phyloP scores from a whole-genome alignment of 2,113 vertebrate species.

The Poeciliopsis retropinna region DNA sequence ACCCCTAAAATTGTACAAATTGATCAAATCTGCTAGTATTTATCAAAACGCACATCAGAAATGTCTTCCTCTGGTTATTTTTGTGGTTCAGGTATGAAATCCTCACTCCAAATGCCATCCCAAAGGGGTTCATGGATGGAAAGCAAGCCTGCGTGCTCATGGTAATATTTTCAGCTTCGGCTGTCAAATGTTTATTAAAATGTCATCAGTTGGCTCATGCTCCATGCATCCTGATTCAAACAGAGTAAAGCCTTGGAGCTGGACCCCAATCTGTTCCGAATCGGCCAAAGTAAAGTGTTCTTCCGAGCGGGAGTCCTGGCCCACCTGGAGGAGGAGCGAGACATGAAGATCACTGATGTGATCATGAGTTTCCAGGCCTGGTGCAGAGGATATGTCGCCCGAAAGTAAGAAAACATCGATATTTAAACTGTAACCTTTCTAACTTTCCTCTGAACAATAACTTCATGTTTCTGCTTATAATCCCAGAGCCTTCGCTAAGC shows the following conservation, averaged over 20 bases:
- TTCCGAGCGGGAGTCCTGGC: constrained; percentile 97
- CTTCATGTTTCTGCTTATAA: background rate
- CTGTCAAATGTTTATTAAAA: background rate
- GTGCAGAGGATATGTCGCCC: constrained; percentile 94
- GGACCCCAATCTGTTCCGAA: constrained; percentile 93
- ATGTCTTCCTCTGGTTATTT: background rate
- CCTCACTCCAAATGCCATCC: constrained; percentile 95
- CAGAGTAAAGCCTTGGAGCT: constrained; percentile 96
- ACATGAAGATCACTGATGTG: constrained; percentile 97
- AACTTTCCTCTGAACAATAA: too few species aligned
- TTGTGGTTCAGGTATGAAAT: constrained; percentile 90
- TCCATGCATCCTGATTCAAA: background rate
- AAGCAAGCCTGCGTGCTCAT: constrained; percentile 96
- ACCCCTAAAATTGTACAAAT: too few species aligned
- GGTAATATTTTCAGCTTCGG: constrained; percentile 75
- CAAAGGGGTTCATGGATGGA: constrained; percentile 98
- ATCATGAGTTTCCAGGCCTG: constrained; percentile 98
- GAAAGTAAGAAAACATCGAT: constrained; percentile 82
- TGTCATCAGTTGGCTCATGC: background rate
- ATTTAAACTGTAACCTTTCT: background rate
- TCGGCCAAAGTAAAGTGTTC: constrained; percentile 98
- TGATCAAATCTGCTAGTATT: too few species aligned
- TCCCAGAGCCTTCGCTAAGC: constrained; percentile 91
- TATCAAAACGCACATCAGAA: background rate
- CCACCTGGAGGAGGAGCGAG: constrained; percentile 96